Percentiles rank a stretch among this genome's conserved stretches.
Evolutionary conservation across 35 echinoderm and acorn worm species (phyloP).

Genomic region (Apostichopus parvimensis): DNA sequence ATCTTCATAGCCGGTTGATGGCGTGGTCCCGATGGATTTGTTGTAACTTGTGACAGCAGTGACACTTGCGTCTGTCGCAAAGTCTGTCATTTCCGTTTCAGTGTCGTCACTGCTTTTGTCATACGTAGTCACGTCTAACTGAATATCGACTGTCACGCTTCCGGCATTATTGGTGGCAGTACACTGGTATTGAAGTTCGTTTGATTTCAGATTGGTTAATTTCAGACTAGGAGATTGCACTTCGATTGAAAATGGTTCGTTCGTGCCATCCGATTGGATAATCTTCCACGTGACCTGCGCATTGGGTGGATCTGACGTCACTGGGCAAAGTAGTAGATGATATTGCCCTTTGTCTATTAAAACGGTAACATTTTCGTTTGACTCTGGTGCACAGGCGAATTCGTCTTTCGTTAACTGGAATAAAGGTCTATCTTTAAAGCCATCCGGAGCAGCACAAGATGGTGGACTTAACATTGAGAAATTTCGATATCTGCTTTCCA

Average conservation of each 20-base stretch:
- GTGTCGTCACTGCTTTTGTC: background rate
- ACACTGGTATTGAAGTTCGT: constrained; percentile 4
- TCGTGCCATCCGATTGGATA: constrained; percentile 5
- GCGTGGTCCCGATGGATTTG: too few relatives aligned
- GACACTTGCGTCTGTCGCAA: background rate
- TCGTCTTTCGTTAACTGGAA: constrained; percentile 3
- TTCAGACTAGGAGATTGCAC: constrained; percentile 10
- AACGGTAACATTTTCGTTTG: background rate
- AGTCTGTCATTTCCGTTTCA: background rate
- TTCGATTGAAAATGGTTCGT: constrained; percentile 22
- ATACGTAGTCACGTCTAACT: background rate
- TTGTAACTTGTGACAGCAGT: too few relatives aligned
- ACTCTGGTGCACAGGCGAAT: constrained; percentile 24
- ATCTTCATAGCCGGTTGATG: too few relatives aligned
- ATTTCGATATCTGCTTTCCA: constrained; percentile 1
- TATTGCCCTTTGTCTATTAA: background rate
- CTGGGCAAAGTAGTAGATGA: constrained; percentile 4
- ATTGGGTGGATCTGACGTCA: constrained; percentile 33
- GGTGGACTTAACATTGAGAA: background rate
- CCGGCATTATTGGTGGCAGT: constrained; percentile 16
- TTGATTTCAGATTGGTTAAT: constrained; percentile 32
- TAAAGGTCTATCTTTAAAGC: background rate
- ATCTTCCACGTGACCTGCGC: constrained; percentile 29
- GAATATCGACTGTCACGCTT: constrained; percentile 24
- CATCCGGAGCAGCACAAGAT: background rate